phyloP scores from a whole-genome alignment of 2,888 invertebrate genomes.

The Bombyx huttoni region DNA sequence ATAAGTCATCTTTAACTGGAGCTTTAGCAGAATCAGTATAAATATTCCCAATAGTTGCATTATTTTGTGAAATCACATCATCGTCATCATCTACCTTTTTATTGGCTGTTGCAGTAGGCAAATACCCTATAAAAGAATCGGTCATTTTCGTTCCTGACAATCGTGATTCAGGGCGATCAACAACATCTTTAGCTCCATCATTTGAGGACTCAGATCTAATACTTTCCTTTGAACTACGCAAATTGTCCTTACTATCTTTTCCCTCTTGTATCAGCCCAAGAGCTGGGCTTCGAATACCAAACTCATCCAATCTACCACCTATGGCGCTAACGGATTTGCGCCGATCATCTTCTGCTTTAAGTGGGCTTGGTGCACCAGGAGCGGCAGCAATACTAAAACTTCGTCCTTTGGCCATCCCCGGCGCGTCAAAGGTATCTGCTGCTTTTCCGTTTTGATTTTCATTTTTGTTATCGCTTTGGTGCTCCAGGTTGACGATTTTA shows the following conservation, averaged over 20 bases:
- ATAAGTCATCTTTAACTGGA: conserved; percentile 40
- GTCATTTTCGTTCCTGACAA: conserved; percentile 61
- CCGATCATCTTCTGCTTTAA: conserved; percentile 62
- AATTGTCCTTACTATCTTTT: conserved; percentile 56
- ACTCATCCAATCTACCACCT: conserved; percentile 53
- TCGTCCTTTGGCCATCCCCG: conserved; percentile 61
- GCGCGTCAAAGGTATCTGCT: conserved; percentile 46
- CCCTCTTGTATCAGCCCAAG: conserved; percentile 63
- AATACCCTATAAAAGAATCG: conserved; percentile 58
- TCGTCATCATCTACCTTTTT: conserved; percentile 58
- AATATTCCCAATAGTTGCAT: conserved; percentile 23
- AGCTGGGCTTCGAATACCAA: conserved; percentile 43
- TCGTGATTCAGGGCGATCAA: conserved; percentile 60
- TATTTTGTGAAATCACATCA: conserved; percentile 54
- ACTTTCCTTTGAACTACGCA: conserved; percentile 54
- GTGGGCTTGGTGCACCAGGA: conserved; percentile 54
- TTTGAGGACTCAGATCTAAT: conserved; percentile 44
- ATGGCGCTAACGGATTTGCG: conserved; percentile 63
- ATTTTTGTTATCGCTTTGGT: conserved; percentile 35
- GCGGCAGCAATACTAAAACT: conserved; percentile 69
- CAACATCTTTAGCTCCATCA: conserved; percentile 32
- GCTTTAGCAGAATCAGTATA: conserved; percentile 20
- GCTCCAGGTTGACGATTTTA: conserved; percentile 63
- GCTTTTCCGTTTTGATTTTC: conserved; percentile 41
- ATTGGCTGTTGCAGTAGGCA: conserved; percentile 41